Percentiles rank a stretch among this genome's conserved stretches.
phyloP scores from a whole-genome alignment of 1,140 invertebrate species.

The Ctenoplectra terminalis region DNA sequence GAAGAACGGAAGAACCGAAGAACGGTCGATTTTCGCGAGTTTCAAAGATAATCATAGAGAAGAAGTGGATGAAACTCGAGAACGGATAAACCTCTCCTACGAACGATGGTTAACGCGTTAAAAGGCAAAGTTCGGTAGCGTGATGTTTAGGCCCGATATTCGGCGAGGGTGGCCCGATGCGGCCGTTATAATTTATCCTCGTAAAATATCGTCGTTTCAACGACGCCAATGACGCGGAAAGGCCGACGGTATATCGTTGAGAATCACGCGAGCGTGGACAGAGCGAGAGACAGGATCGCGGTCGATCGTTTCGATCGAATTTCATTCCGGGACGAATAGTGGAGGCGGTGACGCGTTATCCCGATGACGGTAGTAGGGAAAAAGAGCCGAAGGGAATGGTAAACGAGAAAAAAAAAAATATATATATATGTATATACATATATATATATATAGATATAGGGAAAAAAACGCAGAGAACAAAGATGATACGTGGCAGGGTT shows the following conservation, averaged over 20 bases:
- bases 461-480: conserved; percentile 27
- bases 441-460: background rate
- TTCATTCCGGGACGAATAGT: background rate
- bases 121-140: background rate
- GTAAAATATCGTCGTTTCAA: conserved; percentile 71
- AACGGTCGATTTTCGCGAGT: background rate
- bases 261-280: conserved; percentile 58
- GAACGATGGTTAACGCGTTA: background rate
- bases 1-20: background rate
- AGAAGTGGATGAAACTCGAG: background rate
- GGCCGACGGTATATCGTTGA: conserved; percentile 61
- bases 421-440: too few relatives aligned
- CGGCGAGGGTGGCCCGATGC: conserved; percentile 53
- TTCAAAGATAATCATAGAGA: conserved; percentile 17
- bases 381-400: background rate
- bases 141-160: conserved; percentile 22
- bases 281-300: conserved; percentile 29
- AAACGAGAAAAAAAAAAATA: background rate
- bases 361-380: background rate
- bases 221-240: conserved; percentile 67
- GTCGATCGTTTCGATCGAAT: conserved; percentile 50
- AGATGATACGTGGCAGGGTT: conserved; percentile 32
- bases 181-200: conserved; percentile 76
- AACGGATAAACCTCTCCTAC: background rate
- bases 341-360: background rate